A percentile compares a stretch with the other conserved stretches of the same genome.
Conservation (phyloP, 1,140 invertebrate genomes). For the Hestina assimilis region DNA sequence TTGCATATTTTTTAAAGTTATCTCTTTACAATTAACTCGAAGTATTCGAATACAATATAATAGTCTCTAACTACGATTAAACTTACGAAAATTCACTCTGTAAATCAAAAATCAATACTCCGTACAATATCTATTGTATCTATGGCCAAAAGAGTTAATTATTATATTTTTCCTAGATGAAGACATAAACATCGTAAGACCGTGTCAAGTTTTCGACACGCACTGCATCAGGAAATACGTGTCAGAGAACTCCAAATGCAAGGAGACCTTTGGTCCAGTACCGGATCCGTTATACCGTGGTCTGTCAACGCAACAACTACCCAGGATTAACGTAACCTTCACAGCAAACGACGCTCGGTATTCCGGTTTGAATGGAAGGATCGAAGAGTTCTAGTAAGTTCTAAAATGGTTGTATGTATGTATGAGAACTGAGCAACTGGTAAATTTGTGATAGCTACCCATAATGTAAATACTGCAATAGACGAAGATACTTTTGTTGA, state of each 20-base stretch:
- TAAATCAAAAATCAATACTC: too few species aligned
- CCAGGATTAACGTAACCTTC: slow-evolving; percentile 22
- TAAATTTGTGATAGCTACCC: too few species aligned
- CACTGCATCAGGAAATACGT: slow-evolving; percentile 28
- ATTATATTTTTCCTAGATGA: slow-evolving; percentile 1
- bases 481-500: too few species aligned
- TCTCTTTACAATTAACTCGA: too few species aligned
- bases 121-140: too few species aligned
- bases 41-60: too few species aligned
- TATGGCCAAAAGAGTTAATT: too few species aligned
- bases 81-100: too few species aligned
- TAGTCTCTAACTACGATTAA: too few species aligned
- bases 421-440: too few species aligned
- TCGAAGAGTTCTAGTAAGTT: slow-evolving; percentile 39
- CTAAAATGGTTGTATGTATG: background rate
- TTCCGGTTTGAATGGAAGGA: slow-evolving; percentile 30
- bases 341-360: slow-evolving; percentile 10
- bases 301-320: slow-evolving; percentile 7
- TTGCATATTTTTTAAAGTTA: too few species aligned
- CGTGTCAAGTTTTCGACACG: slow-evolving; percentile 27
- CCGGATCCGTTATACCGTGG: slow-evolving; percentile 28
- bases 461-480: too few species aligned
- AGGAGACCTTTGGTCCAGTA: slow-evolving; percentile 16
- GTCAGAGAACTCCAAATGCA: slow-evolving; percentile 20
- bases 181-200: slow-evolving; percentile 25